phyloP scores from a whole-genome alignment of 1,140 invertebrate species.

The Pseudomyrmex sp. region DNA sequence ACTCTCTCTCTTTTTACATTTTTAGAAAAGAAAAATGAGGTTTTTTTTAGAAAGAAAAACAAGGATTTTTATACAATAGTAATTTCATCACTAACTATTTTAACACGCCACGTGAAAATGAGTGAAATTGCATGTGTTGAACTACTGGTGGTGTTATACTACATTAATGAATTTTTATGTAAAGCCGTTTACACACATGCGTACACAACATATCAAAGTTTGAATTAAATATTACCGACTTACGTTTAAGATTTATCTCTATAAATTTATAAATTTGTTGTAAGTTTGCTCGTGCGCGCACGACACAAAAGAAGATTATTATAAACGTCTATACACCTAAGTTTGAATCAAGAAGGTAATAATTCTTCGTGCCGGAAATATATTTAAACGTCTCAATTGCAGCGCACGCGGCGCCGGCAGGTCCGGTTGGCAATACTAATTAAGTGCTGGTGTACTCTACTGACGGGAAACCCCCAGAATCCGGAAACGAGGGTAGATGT shows the following conservation, averaged over 20 bases:
- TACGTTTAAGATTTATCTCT: background rate
- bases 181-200: too few species aligned
- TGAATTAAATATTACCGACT: too few species aligned
- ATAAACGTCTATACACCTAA: background rate
- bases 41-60: too few species aligned
- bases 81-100: too few species aligned
- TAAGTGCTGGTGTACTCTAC: conserved; percentile 76
- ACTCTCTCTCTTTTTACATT: too few species aligned
- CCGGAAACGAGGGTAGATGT: conserved; percentile 80
- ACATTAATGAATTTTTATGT: too few species aligned
- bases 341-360: conserved; percentile 67
- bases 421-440: conserved; percentile 81
- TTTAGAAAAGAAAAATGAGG: too few species aligned
- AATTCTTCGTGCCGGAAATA: conserved; percentile 74
- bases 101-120: too few species aligned
- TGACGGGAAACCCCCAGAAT: conserved; percentile 74
- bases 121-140: too few species aligned
- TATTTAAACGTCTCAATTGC: conserved; percentile 78
- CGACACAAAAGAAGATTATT: background rate
- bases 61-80: too few species aligned
- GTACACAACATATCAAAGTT: background rate
- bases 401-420: conserved; percentile 58
- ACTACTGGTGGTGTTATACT: too few species aligned
- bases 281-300: too few species aligned
- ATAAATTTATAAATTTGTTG: background rate